These are phyloP conservation scores for Vireo altiloquus DNA, from an alignment of 2,113 vertebrate species.

Conservation along the genomic window DNA sequence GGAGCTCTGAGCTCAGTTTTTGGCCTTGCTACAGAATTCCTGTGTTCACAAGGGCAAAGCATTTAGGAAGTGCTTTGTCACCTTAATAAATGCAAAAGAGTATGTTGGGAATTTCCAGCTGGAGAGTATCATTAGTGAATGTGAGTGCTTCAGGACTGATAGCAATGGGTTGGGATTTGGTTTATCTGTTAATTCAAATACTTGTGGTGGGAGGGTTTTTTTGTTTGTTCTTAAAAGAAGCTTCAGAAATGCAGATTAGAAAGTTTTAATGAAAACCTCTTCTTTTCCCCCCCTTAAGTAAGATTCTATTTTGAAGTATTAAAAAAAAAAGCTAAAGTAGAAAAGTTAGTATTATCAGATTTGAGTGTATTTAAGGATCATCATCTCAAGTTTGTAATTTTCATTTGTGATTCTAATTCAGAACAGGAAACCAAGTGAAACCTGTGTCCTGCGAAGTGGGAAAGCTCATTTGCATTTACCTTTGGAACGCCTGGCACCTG, in stretches of 20 bases:
- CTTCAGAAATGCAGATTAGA: not conserved
- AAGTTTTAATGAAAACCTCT: not conserved
- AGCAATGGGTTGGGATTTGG: not conserved
- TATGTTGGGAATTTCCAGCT: slow-evolving; percentile 1
- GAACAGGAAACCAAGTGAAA: not conserved
- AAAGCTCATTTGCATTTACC: not conserved
- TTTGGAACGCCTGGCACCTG: not conserved
- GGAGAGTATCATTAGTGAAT: not conserved
- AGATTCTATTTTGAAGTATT: not conserved
- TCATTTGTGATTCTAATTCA: not conserved
- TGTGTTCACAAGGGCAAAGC: not conserved
- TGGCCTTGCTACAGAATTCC: slow-evolving; percentile 28
- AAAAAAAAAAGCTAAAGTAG: not conserved
- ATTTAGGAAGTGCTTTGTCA: slow-evolving; percentile 50
- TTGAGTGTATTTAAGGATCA: not conserved
- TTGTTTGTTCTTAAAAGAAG: not conserved
- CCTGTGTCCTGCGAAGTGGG: not conserved
- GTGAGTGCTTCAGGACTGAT: not conserved
- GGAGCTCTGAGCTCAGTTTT: not conserved
- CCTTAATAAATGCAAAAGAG: slow-evolving; percentile 9
- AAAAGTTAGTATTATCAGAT: not conserved
- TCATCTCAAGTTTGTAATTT: not conserved
- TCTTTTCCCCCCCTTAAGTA: not conserved
- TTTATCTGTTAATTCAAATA: not conserved
- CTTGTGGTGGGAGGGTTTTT: not conserved